Conservation (phyloP, 2,113 vertebrate genomes). For the Peromyscus maniculatus region DNA sequence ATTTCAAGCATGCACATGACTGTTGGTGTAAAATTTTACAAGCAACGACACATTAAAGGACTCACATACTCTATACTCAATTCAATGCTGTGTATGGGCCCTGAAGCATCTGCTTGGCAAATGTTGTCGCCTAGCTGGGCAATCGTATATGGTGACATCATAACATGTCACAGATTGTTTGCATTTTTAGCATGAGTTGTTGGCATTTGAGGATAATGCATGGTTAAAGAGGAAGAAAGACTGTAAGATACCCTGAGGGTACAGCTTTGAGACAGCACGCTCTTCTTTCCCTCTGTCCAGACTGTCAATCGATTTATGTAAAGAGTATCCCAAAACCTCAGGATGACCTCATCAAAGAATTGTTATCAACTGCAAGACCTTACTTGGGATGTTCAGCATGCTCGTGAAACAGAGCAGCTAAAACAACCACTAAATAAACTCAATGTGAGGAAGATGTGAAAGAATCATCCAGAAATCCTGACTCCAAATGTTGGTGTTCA, state of each 20-base stretch:
- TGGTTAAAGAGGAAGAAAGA: not conserved
- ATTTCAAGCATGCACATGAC: not conserved
- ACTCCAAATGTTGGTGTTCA: not conserved
- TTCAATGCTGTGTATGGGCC: not conserved
- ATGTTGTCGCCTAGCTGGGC: not conserved
- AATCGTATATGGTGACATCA: not conserved
- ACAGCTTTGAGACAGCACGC: not conserved
- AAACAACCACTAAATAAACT: not conserved
- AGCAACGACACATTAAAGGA: not conserved
- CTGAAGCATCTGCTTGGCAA: slow-evolving; percentile 35
- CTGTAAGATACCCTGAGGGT: not conserved
- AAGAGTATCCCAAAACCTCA: not conserved
- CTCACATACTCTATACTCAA: not conserved
- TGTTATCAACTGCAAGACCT: not conserved
- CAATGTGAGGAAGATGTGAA: not conserved
- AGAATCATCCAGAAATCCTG: not conserved
- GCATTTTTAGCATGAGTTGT: not conserved
- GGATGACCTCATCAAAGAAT: not conserved
- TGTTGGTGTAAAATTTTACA: slow-evolving; percentile 57
- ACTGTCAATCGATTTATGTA: not conserved
- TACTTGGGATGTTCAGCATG: not conserved
- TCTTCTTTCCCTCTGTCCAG: not conserved
- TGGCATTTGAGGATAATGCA: not conserved
- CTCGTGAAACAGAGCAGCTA: not conserved
- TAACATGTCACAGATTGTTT: not conserved